Evolutionary conservation across 2,888 invertebrate species (phyloP), one percentile per base, ranked within the genome.

Genomic region (Pherbina coryleti): DNA sequence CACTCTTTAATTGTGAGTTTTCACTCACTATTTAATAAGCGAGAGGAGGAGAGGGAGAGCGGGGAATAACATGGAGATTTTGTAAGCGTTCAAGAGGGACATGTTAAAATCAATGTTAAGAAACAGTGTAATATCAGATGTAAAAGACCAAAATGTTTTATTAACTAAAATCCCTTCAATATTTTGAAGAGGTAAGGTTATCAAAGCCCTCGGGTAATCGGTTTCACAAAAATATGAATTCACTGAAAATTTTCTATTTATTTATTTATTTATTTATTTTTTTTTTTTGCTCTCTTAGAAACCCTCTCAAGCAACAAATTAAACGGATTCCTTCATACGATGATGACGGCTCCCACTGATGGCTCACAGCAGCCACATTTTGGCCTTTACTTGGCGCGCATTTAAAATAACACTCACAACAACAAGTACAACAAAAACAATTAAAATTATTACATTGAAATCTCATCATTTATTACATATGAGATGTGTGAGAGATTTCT

Each of bases 261-360:
- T 37, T 8, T 37, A 7, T 37, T 37, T 5, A 5, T 28, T 37
- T 4, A 22, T 31, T 51, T 14, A 60, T 1, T 17, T 49, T 31
- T 31, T 31, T 31, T 28, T 28, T 51, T 55, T 5, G n/a, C 17
- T 53, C 25, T 28, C 71, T 51, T 14, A 19, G 8, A 34, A 31
- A 57, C n/a, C 5, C 25, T 71, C 60, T 73, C 72, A 25, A 8
- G 28, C 9, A 22, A 37, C 7, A 37, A 37, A 37, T 1, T 37
- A 8, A 37, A 37, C 37, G 9, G 37, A 1, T 37, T 37, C 37
- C 37, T 37, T 8, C 9, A 37, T 37, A 22, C 5, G 22, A 17
- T 25, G 55, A 19, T 73, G 73, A 73, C n/a, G 44, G 73, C 73
- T 73, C 73, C 73, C 73, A 73, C 73, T n/a, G 44, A 31, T 34